Evolutionary conservation across 2,113 vertebrate genomes (phyloP), one percentile per base, ranked within the genome.

Genomic region (Cyphomyrus discorhynchus): DNA sequence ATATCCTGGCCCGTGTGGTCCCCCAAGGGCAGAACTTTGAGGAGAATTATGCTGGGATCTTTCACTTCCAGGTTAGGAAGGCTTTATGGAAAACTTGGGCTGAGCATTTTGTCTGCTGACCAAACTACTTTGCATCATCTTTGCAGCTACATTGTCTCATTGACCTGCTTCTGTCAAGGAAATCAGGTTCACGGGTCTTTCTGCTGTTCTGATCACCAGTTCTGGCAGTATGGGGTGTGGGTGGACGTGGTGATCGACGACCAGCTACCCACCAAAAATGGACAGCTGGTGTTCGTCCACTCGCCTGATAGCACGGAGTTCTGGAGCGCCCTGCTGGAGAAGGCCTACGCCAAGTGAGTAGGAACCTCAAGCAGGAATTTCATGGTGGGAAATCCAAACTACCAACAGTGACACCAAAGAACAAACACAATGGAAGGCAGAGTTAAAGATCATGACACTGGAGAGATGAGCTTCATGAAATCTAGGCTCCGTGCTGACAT

Each of bases 51-150:
- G 96, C 96, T 0, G 97, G 97, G 27, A 98, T 98, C 93, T 98
- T 98, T 95, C 97, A 98, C 86, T 98, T 98, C 93, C 96, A 97
- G 97, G 97, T 98, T 10, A 87, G 84, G 0, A 52, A 2, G 87
- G 13, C 0, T 42, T 87, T 62, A 21, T 39, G 15, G 19, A 53
- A 87, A 39, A 21, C 19, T 24, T 24, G 31, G 74, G 39, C 21
- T 10, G 21, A n/a, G 35, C 19, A 88, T 56, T 56, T 50, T 56
- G 31, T 39, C 49, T 8, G 5, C 35, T 66, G 35, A 42, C 17
- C 4, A 49, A 27, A 52, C 31, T 53, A 39, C 31, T 31, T 77
- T 77, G 15, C 15, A 17, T 80, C 74, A 42, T 42, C 31, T 19
- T 80, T 42, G 74, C 35, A 7, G 74, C 74, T 42, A 42, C 31